Percentiles rank a stretch among this genome's conserved stretches.
Conservation (phyloP, 1,140 invertebrate genomes). For the Zaprionus nigranus region DNA sequence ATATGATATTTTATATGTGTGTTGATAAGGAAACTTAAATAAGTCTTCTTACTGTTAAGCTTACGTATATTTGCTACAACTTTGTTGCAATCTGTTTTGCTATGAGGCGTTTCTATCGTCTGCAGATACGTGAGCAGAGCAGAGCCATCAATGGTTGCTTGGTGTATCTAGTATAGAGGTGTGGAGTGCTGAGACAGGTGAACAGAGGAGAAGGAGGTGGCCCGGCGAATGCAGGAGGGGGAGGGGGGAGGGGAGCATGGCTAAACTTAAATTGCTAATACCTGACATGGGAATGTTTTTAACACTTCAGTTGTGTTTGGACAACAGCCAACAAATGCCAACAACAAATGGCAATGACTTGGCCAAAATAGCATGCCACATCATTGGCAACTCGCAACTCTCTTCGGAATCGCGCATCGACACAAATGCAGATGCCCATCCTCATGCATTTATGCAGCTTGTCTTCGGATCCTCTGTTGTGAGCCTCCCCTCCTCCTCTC, state of each 20-base stretch:
- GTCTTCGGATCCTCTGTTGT: constrained; percentile 50
- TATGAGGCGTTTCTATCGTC: constrained; percentile 5
- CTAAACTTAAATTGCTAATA: constrained; percentile 77
- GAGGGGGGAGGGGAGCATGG: no score
- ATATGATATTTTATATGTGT: neutral
- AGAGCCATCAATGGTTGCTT: neutral
- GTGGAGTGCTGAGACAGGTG: constrained; percentile 7
- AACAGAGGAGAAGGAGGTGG: neutral
- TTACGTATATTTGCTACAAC: neutral
- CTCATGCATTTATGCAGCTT: constrained; percentile 81
- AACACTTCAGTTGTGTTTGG: constrained; percentile 80
- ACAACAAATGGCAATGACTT: constrained; percentile 74
- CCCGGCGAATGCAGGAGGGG: neutral
- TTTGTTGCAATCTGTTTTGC: constrained; percentile 19
- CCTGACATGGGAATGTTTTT: constrained; percentile 82
- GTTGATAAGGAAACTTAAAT: constrained; percentile 11
- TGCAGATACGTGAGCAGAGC: constrained; percentile 7
- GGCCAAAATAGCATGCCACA: constrained; percentile 65
- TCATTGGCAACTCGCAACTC: constrained; percentile 55
- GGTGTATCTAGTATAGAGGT: constrained; percentile 2
- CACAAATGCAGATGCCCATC: constrained; percentile 75
- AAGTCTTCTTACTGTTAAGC: constrained; percentile 1
- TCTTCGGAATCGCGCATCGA: constrained; percentile 25
- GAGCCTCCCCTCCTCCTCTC: neutral
- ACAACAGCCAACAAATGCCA: constrained; percentile 78